Base-by-base conservation (phyloP, 2,797 vertebrate species). In the Fringilla coelebs region DNA sequence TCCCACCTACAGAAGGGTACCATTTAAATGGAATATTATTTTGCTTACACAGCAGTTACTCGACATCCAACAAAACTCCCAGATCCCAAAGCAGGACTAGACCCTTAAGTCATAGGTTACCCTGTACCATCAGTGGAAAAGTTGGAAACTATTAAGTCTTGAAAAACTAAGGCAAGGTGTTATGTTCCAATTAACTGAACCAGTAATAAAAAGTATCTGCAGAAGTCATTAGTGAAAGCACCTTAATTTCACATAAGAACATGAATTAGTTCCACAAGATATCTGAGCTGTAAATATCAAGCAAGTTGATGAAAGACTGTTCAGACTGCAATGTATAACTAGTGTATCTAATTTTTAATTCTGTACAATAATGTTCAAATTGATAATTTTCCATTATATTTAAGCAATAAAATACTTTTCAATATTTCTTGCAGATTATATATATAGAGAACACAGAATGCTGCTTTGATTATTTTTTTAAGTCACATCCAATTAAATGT, bases 221-320 rank as follows among this genome's bases (percentile, higher is more conserved):
- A 61, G 17, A 65, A 54, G 12, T 94, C 55, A 79, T 76, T 82
- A 86, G 26, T 63, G 34, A 86, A 95, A 95, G 60, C 22, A 82
- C 20, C 48, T 85, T 82, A 73, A 84, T 88, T 86, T 76, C 48
- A 91, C 18, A 12, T 67, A 87, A 29, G n/a, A 90, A 91, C 21
- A 61, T 48, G 26, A 90, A 86, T 82, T 67, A 89, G 48, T 74
- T 90, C 41, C 52, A 85, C 21, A 43, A 87, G 63, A 61, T 60
- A 79, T 29, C n/a, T 89, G 52, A 84, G 63, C 74, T 82, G 48
- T 82, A 92, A 95, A 79, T 76, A 95, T 55, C 48, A 89, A 92
- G 71, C 78, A 89, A 79, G 32, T 13, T 84, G 43, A 86, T 86
- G 28, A 93, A 36, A 70, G 31, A 52, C 62, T 72, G 31, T 60